Conservation (phyloP, 2,888 invertebrate species). For the Phortica magna region DNA sequence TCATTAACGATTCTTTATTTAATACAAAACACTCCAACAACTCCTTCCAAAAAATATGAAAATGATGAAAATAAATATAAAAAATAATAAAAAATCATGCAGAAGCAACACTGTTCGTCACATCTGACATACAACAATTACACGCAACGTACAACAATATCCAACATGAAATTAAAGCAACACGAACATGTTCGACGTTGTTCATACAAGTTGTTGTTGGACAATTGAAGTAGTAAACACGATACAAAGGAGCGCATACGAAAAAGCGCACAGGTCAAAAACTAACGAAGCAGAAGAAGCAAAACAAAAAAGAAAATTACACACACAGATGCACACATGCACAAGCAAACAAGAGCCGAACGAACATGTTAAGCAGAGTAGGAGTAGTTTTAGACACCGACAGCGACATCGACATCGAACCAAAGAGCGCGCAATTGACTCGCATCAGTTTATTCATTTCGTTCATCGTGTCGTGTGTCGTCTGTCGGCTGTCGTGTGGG, state of each 20-base stretch:
- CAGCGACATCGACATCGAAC: background rate
- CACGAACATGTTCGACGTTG: constrained; percentile 21
- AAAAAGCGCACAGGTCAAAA: background rate
- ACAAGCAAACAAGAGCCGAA: background rate
- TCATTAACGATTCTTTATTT: too few relatives aligned
- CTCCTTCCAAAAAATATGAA: too few relatives aligned
- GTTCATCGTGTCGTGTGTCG: background rate
- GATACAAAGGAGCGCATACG: constrained; percentile 15
- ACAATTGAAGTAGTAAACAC: constrained; percentile 45
- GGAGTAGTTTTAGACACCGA: background rate
- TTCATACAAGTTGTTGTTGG: constrained; percentile 40
- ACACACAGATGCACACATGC: constrained; percentile 1
- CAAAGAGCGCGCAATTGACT: constrained; percentile 11
- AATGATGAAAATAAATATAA: too few relatives aligned
- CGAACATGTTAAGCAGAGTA: background rate
- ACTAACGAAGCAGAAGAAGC: constrained; percentile 39
- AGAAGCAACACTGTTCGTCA: too few relatives aligned
- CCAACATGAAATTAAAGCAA: background rate
- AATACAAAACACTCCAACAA: too few relatives aligned
- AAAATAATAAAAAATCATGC: too few relatives aligned
- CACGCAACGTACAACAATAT: background rate
- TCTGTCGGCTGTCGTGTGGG: background rate
- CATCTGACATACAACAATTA: too few relatives aligned
- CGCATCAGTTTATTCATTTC: background rate
- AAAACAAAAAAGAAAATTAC: constrained; percentile 35